A percentile compares a stretch with the other conserved stretches of the same genome.
Evolutionary conservation across 1,140 invertebrate genomes (phyloP).

Genomic region (Telenomus remus): DNA sequence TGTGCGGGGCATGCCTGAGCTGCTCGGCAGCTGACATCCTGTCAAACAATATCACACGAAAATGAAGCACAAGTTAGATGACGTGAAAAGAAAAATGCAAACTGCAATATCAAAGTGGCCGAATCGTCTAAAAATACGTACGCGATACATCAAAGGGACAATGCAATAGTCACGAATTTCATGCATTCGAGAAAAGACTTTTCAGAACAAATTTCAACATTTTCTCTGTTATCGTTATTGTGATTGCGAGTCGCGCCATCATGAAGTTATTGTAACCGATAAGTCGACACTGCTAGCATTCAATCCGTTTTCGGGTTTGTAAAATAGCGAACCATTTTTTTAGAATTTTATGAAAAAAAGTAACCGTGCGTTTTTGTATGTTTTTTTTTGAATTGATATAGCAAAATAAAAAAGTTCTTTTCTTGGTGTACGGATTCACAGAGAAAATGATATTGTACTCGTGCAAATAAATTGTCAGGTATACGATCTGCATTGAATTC

Average conservation of each 20-base stretch:
- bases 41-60: constrained; percentile 68
- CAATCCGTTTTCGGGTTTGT: neutral
- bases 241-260: constrained; percentile 9
- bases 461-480: too few species aligned
- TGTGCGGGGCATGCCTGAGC: constrained; percentile 78
- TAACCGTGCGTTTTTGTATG: too few species aligned
- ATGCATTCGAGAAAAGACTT: constrained; percentile 35
- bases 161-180: constrained; percentile 46
- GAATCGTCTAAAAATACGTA: constrained; percentile 23
- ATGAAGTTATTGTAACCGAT: constrained; percentile 17
- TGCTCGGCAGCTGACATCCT: constrained; percentile 76
- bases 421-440: too few species aligned
- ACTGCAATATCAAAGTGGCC: constrained; percentile 35
- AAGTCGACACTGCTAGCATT: constrained; percentile 16
- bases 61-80: constrained; percentile 51
- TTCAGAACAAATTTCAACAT: constrained; percentile 33
- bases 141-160: constrained; percentile 34
- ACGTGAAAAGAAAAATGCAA: constrained; percentile 41
- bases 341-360: too few species aligned
- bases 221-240: constrained; percentile 37
- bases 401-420: too few species aligned
- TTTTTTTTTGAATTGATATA: too few species aligned
- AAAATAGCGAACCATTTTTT: too few species aligned
- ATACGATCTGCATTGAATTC: too few species aligned
- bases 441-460: too few species aligned